Evolutionary conservation across 2,797 vertebrate genomes (phyloP).

Genomic region (Florisuga fusca): DNA sequence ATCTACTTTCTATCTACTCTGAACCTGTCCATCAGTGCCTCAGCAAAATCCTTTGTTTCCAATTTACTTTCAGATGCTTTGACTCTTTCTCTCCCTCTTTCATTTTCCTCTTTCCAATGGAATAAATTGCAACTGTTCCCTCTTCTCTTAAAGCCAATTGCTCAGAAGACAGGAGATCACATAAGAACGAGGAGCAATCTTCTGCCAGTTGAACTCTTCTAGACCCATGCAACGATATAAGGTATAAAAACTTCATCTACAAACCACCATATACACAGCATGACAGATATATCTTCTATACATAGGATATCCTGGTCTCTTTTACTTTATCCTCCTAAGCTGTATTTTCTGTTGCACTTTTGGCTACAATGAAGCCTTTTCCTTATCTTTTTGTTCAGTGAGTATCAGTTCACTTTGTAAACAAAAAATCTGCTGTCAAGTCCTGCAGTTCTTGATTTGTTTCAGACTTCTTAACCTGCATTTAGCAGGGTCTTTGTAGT

Average conservation of each 20-base stretch:
- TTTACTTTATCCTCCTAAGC: neutral
- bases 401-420: neutral
- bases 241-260: neutral
- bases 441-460: neutral
- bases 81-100: neutral
- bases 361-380: neutral
- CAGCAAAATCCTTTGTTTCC: neutral
- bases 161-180: neutral
- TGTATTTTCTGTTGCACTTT: neutral
- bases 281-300: neutral
- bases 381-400: neutral
- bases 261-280: neutral
- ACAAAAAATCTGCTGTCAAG: neutral
- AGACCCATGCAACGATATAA: neutral
- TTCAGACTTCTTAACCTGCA: neutral
- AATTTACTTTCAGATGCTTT: neutral
- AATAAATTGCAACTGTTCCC: neutral
- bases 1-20: neutral
- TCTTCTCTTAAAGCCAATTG: constrained; percentile 14
- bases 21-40: neutral
- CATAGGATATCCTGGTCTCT: neutral
- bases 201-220: neutral
- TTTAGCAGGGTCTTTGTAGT: neutral
- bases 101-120: neutral
- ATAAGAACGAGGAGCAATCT: neutral